phyloP scores from a whole-genome alignment of 1,140 invertebrate genomes.

The Danaus plexippus region DNA sequence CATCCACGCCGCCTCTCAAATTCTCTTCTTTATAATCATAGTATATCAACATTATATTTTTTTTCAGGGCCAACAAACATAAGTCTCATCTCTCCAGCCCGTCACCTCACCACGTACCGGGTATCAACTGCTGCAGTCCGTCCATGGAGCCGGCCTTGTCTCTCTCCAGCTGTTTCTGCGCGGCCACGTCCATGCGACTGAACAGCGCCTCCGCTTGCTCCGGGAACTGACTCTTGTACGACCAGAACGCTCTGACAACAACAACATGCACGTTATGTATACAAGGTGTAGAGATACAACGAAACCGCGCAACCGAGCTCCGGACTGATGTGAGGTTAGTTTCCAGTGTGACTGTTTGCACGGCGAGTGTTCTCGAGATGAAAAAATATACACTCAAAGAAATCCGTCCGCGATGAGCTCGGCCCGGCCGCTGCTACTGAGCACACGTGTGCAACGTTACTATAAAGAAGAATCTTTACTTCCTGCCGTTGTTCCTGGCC shows the following conservation, averaged over 20 bases:
- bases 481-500: conserved; percentile 82
- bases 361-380: too few relatives aligned
- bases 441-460: too few relatives aligned
- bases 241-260: conserved; percentile 85
- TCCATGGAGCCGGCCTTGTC: conserved; percentile 68
- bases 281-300: too few relatives aligned
- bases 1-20: too few relatives aligned
- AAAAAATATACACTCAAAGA: too few relatives aligned
- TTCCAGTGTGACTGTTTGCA: too few relatives aligned
- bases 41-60: neutral
- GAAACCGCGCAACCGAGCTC: too few relatives aligned
- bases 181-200: conserved; percentile 85
- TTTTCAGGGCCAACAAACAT: neutral
- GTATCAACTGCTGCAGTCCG: conserved; percentile 53
- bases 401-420: too few relatives aligned
- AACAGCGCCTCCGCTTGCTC: conserved; percentile 90
- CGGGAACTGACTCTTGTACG: conserved; percentile 92
- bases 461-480: conserved; percentile 58
- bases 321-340: too few relatives aligned
- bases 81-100: conserved; percentile 66
- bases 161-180: conserved; percentile 86
- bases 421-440: too few relatives aligned
- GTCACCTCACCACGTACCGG: conserved; percentile 63
- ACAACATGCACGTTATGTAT: too few relatives aligned
- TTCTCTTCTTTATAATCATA: too few relatives aligned